Percentiles rank a stretch among this genome's conserved stretches.
Conservation (phyloP, 2,888 invertebrate species). For the Eremobia ochroleuca region DNA sequence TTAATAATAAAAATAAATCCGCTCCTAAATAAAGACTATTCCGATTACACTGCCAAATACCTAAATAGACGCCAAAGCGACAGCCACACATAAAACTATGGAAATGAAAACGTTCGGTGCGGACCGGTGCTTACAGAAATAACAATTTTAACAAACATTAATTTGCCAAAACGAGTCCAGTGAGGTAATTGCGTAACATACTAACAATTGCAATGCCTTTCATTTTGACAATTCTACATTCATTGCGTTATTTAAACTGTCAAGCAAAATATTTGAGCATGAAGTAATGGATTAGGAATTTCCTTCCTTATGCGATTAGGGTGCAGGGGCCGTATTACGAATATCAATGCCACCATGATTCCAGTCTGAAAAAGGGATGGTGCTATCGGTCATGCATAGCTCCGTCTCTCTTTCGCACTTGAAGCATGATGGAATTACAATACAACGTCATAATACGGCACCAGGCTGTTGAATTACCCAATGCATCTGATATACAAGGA, state of each 20-base stretch:
- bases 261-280: background rate
- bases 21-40: background rate
- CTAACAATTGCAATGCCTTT: background rate
- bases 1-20: slow-evolving; percentile 6
- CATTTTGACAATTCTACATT: background rate
- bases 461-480: background rate
- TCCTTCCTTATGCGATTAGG: background rate
- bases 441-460: background rate
- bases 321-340: too few species aligned
- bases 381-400: background rate
- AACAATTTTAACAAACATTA: background rate
- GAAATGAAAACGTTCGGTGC: slow-evolving; percentile 22
- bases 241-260: background rate
- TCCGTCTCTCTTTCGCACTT: background rate
- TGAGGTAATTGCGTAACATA: background rate
- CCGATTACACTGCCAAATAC: slow-evolving; percentile 17
- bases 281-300: background rate
- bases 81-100: slow-evolving; percentile 15
- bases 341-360: too few species aligned
- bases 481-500: background rate
- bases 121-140: slow-evolving; percentile 15
- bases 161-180: background rate
- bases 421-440: background rate
- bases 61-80: slow-evolving; percentile 1
- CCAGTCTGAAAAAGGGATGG: too few species aligned